Percentiles rank a stretch among this genome's conserved stretches.
phyloP scores from a whole-genome alignment of 2,888 invertebrate genomes.

The Dryobotodes eremita region DNA sequence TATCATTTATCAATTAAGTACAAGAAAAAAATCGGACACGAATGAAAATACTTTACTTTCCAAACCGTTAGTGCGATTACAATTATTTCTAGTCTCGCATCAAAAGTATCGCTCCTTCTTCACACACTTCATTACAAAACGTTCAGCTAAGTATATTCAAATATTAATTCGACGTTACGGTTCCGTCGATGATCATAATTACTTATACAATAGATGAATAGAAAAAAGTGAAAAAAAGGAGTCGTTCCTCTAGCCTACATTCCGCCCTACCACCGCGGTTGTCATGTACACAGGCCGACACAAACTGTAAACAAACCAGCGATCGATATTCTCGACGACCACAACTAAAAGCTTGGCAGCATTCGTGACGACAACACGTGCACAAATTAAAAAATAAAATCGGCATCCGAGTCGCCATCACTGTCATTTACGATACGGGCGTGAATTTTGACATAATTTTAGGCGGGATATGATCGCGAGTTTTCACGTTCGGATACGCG shows the following conservation, averaged over 20 bases:
- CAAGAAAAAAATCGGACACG: not conserved
- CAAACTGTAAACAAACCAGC: constrained; percentile 88
- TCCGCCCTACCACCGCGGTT: constrained; percentile 85
- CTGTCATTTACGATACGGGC: constrained; percentile 58
- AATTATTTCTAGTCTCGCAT: not conserved
- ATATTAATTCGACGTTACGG: too few relatives aligned
- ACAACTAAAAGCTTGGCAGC: constrained; percentile 82
- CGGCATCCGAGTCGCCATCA: constrained; percentile 25
- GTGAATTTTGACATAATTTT: constrained; percentile 74
- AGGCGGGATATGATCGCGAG: constrained; percentile 81
- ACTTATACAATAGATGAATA: not conserved
- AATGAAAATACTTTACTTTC: not conserved
- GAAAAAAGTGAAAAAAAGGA: constrained; percentile 31
- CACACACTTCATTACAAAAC: too few relatives aligned
- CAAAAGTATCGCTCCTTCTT: too few relatives aligned
- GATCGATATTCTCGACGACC: constrained; percentile 86
- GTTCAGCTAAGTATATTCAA: not conserved
- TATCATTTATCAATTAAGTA: too few relatives aligned
- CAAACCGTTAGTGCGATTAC: not conserved
- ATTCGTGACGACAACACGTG: constrained; percentile 77
- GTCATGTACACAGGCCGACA: constrained; percentile 88
- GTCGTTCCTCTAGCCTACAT: constrained; percentile 73
- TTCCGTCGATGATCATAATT: not conserved
- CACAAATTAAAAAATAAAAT: constrained; percentile 56
- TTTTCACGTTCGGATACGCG: constrained; percentile 78